Evolutionary conservation across 2,888 invertebrate species (phyloP).

Genomic region (Andrena bucephala): DNA sequence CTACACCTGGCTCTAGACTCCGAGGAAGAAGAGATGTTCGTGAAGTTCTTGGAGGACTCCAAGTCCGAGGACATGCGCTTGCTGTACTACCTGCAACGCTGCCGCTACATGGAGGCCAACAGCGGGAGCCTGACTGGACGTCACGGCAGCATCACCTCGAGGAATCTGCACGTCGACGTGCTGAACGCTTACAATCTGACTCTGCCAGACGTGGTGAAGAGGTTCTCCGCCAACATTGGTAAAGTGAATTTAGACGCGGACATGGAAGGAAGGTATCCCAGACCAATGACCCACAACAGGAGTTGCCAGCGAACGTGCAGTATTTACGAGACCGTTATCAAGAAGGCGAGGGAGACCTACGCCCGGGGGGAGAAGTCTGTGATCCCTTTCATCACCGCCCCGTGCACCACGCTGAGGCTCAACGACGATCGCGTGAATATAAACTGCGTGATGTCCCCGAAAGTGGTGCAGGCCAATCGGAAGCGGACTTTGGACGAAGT

Average conservation of each 20-base stretch:
- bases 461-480: conserved; percentile 51
- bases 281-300: conserved; percentile 81
- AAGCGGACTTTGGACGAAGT: conserved; percentile 77
- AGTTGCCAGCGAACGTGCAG: conserved; percentile 63
- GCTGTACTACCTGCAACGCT: conserved; percentile 90
- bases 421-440: conserved; percentile 58
- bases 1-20: conserved; percentile 88
- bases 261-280: conserved; percentile 71
- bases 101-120: conserved; percentile 82
- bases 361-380: conserved; percentile 72
- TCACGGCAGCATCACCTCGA: conserved; percentile 16
- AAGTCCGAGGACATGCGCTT: conserved; percentile 89
- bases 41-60: conserved; percentile 88
- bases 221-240: conserved; percentile 68
- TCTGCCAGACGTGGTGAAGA: conserved; percentile 78
- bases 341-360: conserved; percentile 80
- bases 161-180: conserved; percentile 64
- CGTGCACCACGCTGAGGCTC: conserved; percentile 74
- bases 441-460: conserved; percentile 76
- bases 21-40: conserved; percentile 89
- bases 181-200: conserved; percentile 80
- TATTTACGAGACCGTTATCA: conserved; percentile 76
- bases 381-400: conserved; percentile 82
- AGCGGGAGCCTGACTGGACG: conserved; percentile 49
- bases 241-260: conserved; percentile 40